These are phyloP conservation scores for Panopea generosa DNA, from an alignment of 2,888 invertebrate genomes.

Conservation along the genomic window DNA sequence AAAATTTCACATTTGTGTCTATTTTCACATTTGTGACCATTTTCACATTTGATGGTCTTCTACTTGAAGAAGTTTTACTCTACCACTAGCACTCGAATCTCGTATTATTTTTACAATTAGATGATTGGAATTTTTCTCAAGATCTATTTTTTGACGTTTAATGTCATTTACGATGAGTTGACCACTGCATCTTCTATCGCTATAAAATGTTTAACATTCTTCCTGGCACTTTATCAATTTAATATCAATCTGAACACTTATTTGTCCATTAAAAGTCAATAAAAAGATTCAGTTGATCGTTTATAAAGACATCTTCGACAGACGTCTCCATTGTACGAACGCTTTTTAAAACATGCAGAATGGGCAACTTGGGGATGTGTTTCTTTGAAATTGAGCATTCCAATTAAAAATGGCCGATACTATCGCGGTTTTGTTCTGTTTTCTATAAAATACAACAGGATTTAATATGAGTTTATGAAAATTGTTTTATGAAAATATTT, in stretches of 20 bases:
- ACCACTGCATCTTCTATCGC: too few relatives aligned
- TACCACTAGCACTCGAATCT: too few relatives aligned
- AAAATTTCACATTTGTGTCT: too few relatives aligned
- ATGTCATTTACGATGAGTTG: too few relatives aligned
- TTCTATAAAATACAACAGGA: constrained; percentile 25
- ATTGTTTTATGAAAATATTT: constrained; percentile 51
- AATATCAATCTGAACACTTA: constrained; percentile 39
- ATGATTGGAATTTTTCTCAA: too few relatives aligned
- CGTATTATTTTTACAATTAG: too few relatives aligned
- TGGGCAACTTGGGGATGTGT: constrained; percentile 31
- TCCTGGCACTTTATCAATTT: constrained; percentile 40
- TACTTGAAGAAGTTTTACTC: too few relatives aligned
- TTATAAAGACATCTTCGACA: constrained; percentile 59
- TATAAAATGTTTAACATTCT: constrained; percentile 27
- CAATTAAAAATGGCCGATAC: constrained; percentile 44
- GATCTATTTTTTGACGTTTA: too few relatives aligned
- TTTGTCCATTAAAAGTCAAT: constrained; percentile 32
- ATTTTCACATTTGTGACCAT: too few relatives aligned
- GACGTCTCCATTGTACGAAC: constrained; percentile 49
- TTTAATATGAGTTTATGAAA: constrained; percentile 45
- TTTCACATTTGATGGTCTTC: too few relatives aligned
- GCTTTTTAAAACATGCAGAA: constrained; percentile 32
- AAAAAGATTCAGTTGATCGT: constrained; percentile 26
- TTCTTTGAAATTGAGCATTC: constrained; percentile 43
- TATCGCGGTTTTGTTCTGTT: constrained; percentile 18